Evolutionary conservation across 2,797 vertebrate species (phyloP), one percentile per base, ranked within the genome.

Genomic region (Manis pentadactyla): DNA sequence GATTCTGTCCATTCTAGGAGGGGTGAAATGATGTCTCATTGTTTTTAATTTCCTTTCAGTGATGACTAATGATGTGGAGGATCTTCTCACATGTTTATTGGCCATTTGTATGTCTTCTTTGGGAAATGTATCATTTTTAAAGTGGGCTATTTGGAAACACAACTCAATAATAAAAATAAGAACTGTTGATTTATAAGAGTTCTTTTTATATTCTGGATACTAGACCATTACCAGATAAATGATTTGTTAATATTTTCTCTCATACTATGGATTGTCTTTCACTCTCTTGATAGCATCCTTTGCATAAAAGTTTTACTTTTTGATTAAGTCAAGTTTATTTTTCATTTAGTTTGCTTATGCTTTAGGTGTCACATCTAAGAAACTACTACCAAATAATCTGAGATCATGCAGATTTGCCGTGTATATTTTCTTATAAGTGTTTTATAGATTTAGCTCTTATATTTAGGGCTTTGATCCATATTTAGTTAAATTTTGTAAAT

Each of bases 191-290:
- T 49, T 34, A 17, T 51, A 29, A 55, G n/a, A 64, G 14, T 73
- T 86, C 29, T 46, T 78, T 78, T 86, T 53, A 69, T 51, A 73
- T 74, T 83, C 37, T 85, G 5, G 39, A 74, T 85, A 18, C 8
- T 57, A 92, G 46, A 69, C 49, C 29, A 59, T 86, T 53, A 55
- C 89, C 63, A 87, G 37, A 75, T 57, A 68, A 4, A 74, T 87
- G n/a, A 75, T 75, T 88, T 90, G 21, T 8, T 59, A 57, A n/a
- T 63, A 55, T 87, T 93, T 90, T 79, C 29, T 90, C 29, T n/a
- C 29, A 66, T 39, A 29, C 31, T 71, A 0, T 57, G 39, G 5
- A 46, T 74, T 75, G 15, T 31, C 11, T 96, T 92, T 85, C 5
- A 83, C 5, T 61, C 21, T 42, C 19, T 78, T 68, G 23, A 53